phyloP scores from a whole-genome alignment of 2,797 vertebrate species.

The Chiroxiphia lanceolata region DNA sequence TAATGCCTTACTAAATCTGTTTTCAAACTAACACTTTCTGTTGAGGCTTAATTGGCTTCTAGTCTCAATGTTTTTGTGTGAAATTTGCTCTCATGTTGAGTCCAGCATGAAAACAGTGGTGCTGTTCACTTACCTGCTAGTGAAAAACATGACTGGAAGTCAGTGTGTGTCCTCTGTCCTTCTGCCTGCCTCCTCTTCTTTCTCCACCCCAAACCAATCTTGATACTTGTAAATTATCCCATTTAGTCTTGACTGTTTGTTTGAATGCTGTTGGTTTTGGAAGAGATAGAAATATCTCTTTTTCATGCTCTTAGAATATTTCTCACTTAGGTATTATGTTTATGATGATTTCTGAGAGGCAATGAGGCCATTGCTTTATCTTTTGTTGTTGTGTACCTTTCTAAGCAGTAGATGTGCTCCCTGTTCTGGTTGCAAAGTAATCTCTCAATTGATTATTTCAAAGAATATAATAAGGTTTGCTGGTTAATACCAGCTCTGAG shows the following conservation, averaged over 20 bases:
- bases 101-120: neutral
- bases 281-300: neutral
- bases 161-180: neutral
- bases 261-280: neutral
- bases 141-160: neutral
- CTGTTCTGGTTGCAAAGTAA: neutral
- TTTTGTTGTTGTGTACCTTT: neutral
- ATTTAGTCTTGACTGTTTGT: neutral
- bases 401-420: neutral
- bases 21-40: slow-evolving; percentile 58
- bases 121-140: neutral
- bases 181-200: neutral
- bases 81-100: neutral
- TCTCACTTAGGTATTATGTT: neutral
- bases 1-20: slow-evolving; percentile 53
- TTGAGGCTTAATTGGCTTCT: slow-evolving; percentile 18
- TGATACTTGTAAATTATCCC: neutral
- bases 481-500: neutral
- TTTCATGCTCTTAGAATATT: neutral
- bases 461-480: neutral
- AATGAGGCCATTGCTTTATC: neutral
- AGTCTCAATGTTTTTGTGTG: neutral
- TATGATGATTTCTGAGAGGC: neutral
- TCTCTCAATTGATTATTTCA: neutral
- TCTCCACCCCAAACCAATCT: neutral